These are phyloP conservation scores for Intellagama lesueurii DNA, from an alignment of 2,797 vertebrate genomes.

Conservation along the genomic window DNA sequence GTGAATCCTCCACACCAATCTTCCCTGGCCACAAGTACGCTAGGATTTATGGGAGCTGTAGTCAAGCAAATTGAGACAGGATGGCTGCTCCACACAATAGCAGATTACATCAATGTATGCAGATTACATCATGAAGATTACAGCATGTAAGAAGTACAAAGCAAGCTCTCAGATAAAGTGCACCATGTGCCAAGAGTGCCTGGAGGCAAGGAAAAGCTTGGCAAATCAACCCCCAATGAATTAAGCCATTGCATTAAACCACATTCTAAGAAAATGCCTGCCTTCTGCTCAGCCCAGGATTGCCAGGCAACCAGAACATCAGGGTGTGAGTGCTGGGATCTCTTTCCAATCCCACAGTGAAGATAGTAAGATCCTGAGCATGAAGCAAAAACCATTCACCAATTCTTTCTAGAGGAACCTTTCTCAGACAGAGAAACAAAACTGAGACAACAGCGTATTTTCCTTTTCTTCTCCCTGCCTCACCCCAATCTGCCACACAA, in stretches of 20 bases:
- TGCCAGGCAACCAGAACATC: not conserved
- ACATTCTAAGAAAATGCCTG: not conserved
- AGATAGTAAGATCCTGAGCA: not conserved
- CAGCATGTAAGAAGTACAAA: not conserved
- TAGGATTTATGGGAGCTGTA: not conserved
- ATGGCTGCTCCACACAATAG: not conserved
- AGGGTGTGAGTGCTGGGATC: not conserved
- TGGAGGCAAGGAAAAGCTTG: conserved; percentile 18
- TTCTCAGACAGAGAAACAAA: not conserved
- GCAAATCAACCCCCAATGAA: not conserved
- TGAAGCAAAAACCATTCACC: not conserved
- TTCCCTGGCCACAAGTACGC: too few species aligned
- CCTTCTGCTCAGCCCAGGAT: not conserved
- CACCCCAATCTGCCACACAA: too few species aligned
- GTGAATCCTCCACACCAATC: not conserved
- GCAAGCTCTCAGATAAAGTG: not conserved
- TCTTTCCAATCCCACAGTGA: not conserved
- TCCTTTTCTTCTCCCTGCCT: too few species aligned
- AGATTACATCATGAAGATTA: conserved; percentile 1
- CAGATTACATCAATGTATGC: not conserved
- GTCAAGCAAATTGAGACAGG: not conserved
- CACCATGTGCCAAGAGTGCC: not conserved
- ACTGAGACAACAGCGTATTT: too few species aligned
- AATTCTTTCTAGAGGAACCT: not conserved
- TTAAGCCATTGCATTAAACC: not conserved